These are phyloP conservation scores for Molorchus minor DNA, from an alignment of 2,888 invertebrate genomes.

Conservation along the genomic window DNA sequence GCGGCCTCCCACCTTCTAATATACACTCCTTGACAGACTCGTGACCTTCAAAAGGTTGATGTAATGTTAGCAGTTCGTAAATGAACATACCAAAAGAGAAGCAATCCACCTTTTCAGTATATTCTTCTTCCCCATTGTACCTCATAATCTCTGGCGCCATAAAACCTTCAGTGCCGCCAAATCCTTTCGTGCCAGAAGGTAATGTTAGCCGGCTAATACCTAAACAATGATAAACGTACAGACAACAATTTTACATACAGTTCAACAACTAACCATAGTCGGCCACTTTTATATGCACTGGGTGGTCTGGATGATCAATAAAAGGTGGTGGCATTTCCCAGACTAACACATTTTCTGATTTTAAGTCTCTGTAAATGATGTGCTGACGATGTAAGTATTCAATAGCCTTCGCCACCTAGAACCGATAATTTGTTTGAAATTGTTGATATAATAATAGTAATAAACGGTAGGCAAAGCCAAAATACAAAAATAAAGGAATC, in stretches of 20 bases:
- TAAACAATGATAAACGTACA: too few species aligned
- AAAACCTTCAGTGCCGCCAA: slow-evolving; percentile 98
- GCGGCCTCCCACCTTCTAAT: slow-evolving; percentile 92
- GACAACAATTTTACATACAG: too few species aligned
- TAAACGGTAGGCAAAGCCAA: too few species aligned
- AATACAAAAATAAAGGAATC: too few species aligned
- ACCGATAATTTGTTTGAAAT: too few species aligned
- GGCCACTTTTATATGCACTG: slow-evolving; percentile 91
- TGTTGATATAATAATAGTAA: too few species aligned
- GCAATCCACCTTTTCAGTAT: slow-evolving; percentile 98
- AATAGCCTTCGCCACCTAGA: slow-evolving; percentile 89
- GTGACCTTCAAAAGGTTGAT: slow-evolving; percentile 95
- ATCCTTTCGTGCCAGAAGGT: slow-evolving; percentile 94
- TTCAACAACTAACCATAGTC: slow-evolving; percentile 78
- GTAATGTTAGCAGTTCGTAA: slow-evolving; percentile 92
- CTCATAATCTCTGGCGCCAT: slow-evolving; percentile 99
- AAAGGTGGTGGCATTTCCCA: slow-evolving; percentile 92
- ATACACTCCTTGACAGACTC: slow-evolving; percentile 98
- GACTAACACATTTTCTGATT: slow-evolving; percentile 98
- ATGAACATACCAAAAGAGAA: slow-evolving; percentile 99
- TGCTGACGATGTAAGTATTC: slow-evolving; percentile 94
- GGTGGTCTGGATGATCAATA: slow-evolving; percentile 71
- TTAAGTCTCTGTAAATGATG: slow-evolving; percentile 92
- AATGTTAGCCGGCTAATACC: slow-evolving; percentile 88
- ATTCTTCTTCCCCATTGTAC: slow-evolving; percentile 98